Conservation (phyloP, 1,140 invertebrate genomes). For the Zaprionus tsacasi region DNA sequence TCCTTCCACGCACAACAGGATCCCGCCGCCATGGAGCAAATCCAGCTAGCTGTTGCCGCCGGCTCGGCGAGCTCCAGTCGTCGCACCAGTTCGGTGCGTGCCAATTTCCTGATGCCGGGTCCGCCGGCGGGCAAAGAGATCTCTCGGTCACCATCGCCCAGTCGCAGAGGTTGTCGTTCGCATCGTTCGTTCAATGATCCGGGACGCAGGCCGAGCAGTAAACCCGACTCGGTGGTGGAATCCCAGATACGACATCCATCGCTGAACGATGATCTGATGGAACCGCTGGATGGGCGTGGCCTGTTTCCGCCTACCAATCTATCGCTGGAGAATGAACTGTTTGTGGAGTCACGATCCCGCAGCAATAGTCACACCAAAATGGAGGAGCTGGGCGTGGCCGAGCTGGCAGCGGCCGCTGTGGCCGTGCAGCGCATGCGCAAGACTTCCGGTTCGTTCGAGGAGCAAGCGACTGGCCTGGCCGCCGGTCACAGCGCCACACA, state of each 20-base stretch:
- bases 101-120: slow-evolving; percentile 80
- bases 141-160: slow-evolving; percentile 81
- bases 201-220: slow-evolving; percentile 59
- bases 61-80: slow-evolving; percentile 73
- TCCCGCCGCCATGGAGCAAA: slow-evolving; percentile 77
- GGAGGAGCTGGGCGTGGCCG: slow-evolving; percentile 75
- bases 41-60: slow-evolving; percentile 66
- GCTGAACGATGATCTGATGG: slow-evolving; percentile 79
- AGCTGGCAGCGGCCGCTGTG: slow-evolving; percentile 63
- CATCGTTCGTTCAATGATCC: slow-evolving; percentile 83
- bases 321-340: slow-evolving; percentile 80
- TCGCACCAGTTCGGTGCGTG: slow-evolving; percentile 80
- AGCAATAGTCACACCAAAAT: slow-evolving; percentile 83
- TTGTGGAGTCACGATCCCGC: slow-evolving; percentile 77
- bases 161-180: slow-evolving; percentile 73
- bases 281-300: slow-evolving; percentile 51
- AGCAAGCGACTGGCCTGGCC: slow-evolving; percentile 43
- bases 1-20: slow-evolving; percentile 84
- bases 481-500: slow-evolving; percentile 70
- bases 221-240: slow-evolving; percentile 74
- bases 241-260: slow-evolving; percentile 81
- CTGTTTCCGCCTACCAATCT: slow-evolving; percentile 70
- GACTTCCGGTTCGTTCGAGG: slow-evolving; percentile 77
- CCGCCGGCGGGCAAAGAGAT: slow-evolving; percentile 66
- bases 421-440: slow-evolving; percentile 72